Percentiles rank a stretch among this genome's conserved stretches.
These are phyloP conservation scores for Nipponacmea schrenckii DNA, from an alignment of 2,888 invertebrate species.

Conservation along the genomic window DNA sequence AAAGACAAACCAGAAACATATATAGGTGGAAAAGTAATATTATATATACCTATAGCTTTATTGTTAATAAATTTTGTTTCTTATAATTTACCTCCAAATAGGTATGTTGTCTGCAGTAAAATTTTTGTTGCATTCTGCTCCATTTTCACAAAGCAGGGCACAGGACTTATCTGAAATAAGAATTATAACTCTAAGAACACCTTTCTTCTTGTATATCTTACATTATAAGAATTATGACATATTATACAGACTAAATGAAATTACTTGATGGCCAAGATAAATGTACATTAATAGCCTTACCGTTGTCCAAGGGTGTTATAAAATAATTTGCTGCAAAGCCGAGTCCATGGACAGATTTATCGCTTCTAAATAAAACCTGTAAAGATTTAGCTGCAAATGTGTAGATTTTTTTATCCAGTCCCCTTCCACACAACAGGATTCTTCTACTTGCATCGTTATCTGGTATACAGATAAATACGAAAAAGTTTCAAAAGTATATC, in stretches of 20 bases:
- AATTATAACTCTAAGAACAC: too few species aligned
- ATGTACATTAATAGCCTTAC: not conserved
- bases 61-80: too few species aligned
- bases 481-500: too few species aligned
- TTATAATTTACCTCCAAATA: not conserved
- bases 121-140: not conserved
- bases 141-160: not conserved
- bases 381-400: conserved; percentile 27
- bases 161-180: too few species aligned
- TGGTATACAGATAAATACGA: too few species aligned
- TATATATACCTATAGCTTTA: too few species aligned
- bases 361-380: conserved; percentile 28
- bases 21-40: not conserved
- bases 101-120: not conserved
- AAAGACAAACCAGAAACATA: too few species aligned
- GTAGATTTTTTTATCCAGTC: conserved; percentile 21
- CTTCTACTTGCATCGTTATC: not conserved
- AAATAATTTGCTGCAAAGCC: conserved; percentile 25
- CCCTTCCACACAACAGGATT: conserved; percentile 21
- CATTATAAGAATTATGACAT: too few species aligned
- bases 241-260: too few species aligned
- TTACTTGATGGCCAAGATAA: too few species aligned
- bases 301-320: conserved; percentile 8
- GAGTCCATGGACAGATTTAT: conserved; percentile 24
- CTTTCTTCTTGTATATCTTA: too few species aligned